Evolutionary conservation across 2,888 invertebrate species (phyloP), one percentile per base, ranked within the genome.

Genomic region (Morpho helenor): DNA sequence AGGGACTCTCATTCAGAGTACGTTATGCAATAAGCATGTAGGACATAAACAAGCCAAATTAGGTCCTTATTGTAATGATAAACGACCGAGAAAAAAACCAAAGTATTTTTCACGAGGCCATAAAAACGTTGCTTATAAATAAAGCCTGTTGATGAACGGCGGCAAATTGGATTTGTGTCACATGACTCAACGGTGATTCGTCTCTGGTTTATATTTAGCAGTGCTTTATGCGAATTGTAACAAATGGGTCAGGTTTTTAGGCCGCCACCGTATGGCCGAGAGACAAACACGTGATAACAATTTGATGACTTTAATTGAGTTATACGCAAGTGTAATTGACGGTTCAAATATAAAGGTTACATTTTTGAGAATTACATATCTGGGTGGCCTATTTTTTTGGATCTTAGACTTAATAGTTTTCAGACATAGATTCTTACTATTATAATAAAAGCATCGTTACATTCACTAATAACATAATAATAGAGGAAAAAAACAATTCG

Each of bases 131-230:
- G 64, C 60, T 61, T 72, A 68, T 72, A 75, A 74, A 69, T 63
- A 67, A 61, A 59, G 23, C 49, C 44, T 58, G 60, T 54, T 63
- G 63, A 61, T 61, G 65, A 43, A 57, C 52, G n/a, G 55, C 47
- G 44, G 54, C 55, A 63, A 54, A 62, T 64, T 60, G 64, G 72
- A 76, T 79, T 74, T 74, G 73, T 80, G 79, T 79, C 77, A 73
- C 65, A 71, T 72, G 75, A 74, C 70, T 70, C 70, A 68, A 64
- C 68, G 55, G 55, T 63, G 61, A 65, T 63, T 65, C 62, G 67
- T 59, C 58, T 45, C 56, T 49, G 60, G 52, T 62, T 61, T 68
- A 63, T 66, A 68, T 69, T 70, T 68, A 69, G 64, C 52, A 41
- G 58, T 53, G 63, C 64, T 65, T 65, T 65, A 61, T 60, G 62